Evolutionary conservation across 1,140 invertebrate genomes (phyloP), one percentile per base, ranked within the genome.

Genomic region (Palaemon carinicauda): DNA sequence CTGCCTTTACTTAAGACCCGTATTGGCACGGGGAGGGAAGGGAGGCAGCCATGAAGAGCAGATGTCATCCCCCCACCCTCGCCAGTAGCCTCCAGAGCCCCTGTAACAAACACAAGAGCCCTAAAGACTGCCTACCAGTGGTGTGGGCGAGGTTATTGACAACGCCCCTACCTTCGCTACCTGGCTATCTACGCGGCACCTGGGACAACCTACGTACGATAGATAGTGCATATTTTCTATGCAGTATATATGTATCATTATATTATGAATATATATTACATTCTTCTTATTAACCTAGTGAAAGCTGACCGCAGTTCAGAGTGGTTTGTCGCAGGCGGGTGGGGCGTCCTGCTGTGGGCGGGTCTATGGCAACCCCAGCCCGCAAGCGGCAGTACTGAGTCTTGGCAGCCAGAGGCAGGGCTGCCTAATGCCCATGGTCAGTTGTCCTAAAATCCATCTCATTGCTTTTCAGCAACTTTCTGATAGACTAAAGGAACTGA

Each of bases 211-310:
- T 88, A 88, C 81, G 69, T 79, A 88, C 87, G 74, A 80, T 84
- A 88, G 87, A 82, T 88, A 88, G 87, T 88, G 87, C 87, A 88
- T 84, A 84, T 88, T 80, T 84, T 80, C 82, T 88, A 88, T 88
- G 82, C 87, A 84, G 77, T 88, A 88, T 88, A 88, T 83, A 84
- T 83, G 81, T 88, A 88, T 84, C 87, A 88, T 84, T 88, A 88
- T 84, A 82, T 84, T 84, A 88, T 80, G 80, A 88, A 84, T 84
- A 88, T 88, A 88, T 84, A 82, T 79, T 88, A 88, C 82, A 84
- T 80, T 79, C 80, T 88, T 88, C 80, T 82, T 82, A 82, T 82
- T 56, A 82, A 69, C 82, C 81, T 88, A 88, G 87, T 88, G 87
- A 88, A 83, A 88, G 87, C 87, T 88, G 82, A 88, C 81, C 87